A percentile compares a stretch with the other conserved stretches of the same genome.
These are phyloP conservation scores for Sakesphorus luctuosus DNA, from an alignment of 2,113 vertebrate genomes.

Conservation along the genomic window DNA sequence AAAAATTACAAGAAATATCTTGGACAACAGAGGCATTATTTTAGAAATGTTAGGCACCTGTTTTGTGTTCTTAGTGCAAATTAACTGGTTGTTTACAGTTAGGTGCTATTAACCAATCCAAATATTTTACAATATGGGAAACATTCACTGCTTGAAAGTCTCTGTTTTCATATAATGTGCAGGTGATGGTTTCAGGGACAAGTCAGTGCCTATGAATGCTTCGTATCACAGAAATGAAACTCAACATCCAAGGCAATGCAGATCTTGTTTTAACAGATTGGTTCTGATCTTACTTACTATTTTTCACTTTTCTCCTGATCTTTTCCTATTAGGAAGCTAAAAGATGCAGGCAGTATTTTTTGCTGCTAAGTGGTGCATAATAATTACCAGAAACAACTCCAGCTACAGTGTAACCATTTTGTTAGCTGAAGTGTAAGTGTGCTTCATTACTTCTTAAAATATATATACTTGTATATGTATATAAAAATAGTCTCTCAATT, in stretches of 20 bases:
- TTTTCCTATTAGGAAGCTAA: not conserved
- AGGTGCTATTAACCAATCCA: not conserved
- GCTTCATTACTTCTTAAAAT: slow-evolving; percentile 56
- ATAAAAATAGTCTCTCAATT: slow-evolving; percentile 67
- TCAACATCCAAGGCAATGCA: not conserved
- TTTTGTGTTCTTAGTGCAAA: not conserved
- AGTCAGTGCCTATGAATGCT: not conserved
- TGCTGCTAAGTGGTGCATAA: slow-evolving; percentile 40
- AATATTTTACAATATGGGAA: not conserved
- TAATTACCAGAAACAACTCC: slow-evolving; percentile 29
- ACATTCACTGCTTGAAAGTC: not conserved
- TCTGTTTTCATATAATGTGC: not conserved
- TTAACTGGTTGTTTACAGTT: not conserved
- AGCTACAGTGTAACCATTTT: slow-evolving; percentile 30
- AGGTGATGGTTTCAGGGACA: not conserved
- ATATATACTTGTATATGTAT: slow-evolving; percentile 32
- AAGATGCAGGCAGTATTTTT: slow-evolving; percentile 34
- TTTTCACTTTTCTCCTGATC: slow-evolving; percentile 2
- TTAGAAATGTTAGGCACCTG: not conserved
- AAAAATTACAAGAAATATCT: not conserved
- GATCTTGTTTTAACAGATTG: not conserved
- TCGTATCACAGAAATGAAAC: not conserved
- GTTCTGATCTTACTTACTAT: not conserved
- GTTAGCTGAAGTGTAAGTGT: slow-evolving; percentile 53
- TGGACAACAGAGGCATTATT: not conserved